Evolutionary conservation across 2,113 vertebrate species (phyloP), one percentile per base, ranked within the genome.

Genomic region (Salvelinus sp.): DNA sequence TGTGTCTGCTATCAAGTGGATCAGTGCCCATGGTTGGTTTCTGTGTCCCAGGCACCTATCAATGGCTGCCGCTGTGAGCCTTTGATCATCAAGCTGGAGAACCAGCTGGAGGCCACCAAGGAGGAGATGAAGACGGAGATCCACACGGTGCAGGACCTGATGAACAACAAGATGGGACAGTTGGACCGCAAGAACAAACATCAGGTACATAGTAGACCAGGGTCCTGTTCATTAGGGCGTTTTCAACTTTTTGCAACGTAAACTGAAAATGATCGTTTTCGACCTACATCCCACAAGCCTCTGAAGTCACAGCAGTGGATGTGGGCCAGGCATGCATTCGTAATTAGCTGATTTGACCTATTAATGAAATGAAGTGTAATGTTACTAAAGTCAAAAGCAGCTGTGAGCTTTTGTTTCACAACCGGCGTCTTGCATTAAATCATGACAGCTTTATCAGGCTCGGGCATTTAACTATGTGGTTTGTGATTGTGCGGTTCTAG

Each of bases 41-140:
- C 28, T 68, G 54, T 69, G 62, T 65, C 70, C 80, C 80, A 99
- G 97, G 97, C 97, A 27, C 97, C 97, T 0, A 92, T 99, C 84
- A 95, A 96, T 2, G 97, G 97, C 81, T 99, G 97, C 88, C 96
- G 97, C 66, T 99, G 97, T 79, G 96, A 99, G 79, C 97, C 97
- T 60, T 94, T 99, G 10, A 94, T 99, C 91, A 94, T 87, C 82
- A 98, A 97, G 89, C 91, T 98, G 89, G 97, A 98, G 90, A 98
- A 98, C 88, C 96, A 98, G 89, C 83, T 99, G 86, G 95, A 96
- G 85, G 97, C 97, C 69, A 95, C 96, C 0, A 95, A 98, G 88
- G 97, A 99, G 90, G 97, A 98, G 88, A 95, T 98, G 86, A 96
- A 94, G 91, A 95, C 94, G 0, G 96, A 98, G 87, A 94, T 99